A percentile compares a stretch with the other conserved stretches of the same genome.
Evolutionary conservation across 1,140 invertebrate species (phyloP).

Genomic region (Drosophila littoralis): DNA sequence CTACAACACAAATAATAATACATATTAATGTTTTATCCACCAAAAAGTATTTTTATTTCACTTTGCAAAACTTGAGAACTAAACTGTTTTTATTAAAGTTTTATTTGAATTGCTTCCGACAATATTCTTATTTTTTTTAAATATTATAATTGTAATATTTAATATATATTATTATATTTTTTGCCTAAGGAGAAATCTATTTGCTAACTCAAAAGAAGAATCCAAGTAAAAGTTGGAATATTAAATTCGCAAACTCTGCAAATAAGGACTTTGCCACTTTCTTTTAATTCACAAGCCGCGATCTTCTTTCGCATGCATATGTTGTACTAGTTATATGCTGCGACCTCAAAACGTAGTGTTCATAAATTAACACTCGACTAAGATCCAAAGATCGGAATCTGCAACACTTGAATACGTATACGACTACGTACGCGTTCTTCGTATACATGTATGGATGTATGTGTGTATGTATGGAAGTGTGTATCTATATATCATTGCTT

Average conservation of each 20-base stretch:
- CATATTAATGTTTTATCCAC: no score
- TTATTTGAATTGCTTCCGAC: no score
- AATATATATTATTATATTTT: no score
- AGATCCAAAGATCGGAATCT: conserved; percentile 36
- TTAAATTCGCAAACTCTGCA: background rate
- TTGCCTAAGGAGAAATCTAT: no score
- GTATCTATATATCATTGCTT: conserved; percentile 40
- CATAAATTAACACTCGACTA: conserved; percentile 43
- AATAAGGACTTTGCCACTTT: conserved; percentile 11
- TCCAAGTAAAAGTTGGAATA: background rate
- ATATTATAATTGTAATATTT: no score
- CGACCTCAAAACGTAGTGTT: conserved; percentile 30
- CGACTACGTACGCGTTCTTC: conserved; percentile 1
- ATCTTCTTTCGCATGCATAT: conserved; percentile 5
- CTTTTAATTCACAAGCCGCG: background rate
- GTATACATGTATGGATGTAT: background rate
- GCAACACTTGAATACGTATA: conserved; percentile 9
- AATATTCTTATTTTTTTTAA: no score
- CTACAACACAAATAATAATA: no score
- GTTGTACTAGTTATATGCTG: conserved; percentile 21
- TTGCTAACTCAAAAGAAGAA: background rate
- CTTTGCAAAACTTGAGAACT: no score
- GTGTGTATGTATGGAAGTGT: no score
- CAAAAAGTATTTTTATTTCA: no score
- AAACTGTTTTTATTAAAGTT: no score